Evolutionary conservation across 2,113 vertebrate genomes (phyloP).

Genomic region (Oxygymnocypris stewartii): DNA sequence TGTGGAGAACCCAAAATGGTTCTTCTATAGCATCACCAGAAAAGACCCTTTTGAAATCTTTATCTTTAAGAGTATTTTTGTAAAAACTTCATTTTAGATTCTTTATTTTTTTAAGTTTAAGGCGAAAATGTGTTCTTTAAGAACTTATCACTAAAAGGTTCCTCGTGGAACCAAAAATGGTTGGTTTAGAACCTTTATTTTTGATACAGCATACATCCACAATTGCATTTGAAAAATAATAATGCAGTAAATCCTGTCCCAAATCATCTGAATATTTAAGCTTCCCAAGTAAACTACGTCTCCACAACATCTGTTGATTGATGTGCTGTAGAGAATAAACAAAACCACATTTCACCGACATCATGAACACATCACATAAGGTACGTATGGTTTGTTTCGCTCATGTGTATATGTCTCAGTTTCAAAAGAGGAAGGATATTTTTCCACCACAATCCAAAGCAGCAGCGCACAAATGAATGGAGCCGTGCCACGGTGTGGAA

Average conservation of each 20-base stretch:
- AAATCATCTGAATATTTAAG: neutral
- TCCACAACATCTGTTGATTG: neutral
- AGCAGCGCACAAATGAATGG: conserved; percentile 8
- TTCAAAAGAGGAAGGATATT: conserved; percentile 28
- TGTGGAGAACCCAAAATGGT: neutral
- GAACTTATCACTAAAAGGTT: neutral
- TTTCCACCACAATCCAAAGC: conserved; percentile 24
- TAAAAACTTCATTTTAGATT: too few species aligned
- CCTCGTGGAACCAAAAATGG: neutral
- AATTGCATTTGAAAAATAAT: neutral
- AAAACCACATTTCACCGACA: conserved; percentile 1
- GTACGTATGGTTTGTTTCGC: conserved; percentile 17
- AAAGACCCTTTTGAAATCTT: too few species aligned
- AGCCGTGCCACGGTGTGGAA: conserved; percentile 47
- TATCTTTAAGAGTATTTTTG: neutral
- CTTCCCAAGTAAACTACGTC: neutral
- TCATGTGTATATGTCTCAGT: conserved; percentile 23
- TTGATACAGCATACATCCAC: neutral
- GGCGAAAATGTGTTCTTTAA: neutral
- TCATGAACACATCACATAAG: neutral
- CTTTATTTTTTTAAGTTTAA: neutral
- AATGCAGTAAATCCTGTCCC: neutral
- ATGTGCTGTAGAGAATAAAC: neutral
- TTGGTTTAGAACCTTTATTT: neutral
- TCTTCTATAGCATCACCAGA: neutral